These are phyloP conservation scores for Leucophenga montana DNA, from an alignment of 2,888 invertebrate species.

Conservation along the genomic window DNA sequence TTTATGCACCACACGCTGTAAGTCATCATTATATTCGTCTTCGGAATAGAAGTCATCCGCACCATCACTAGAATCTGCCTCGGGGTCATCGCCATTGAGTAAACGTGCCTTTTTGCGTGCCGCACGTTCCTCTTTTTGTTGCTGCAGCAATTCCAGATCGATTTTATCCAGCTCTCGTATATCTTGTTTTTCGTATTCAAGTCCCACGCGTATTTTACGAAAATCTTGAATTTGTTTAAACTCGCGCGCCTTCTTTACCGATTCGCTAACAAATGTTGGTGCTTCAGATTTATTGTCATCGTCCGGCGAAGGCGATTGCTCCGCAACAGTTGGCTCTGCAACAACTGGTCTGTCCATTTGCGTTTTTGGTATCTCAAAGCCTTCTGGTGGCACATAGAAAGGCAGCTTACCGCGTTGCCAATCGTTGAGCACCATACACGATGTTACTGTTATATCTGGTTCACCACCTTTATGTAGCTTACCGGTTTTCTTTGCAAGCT, in stretches of 20 bases:
- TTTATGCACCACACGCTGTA: conserved; percentile 69
- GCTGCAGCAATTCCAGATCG: conserved; percentile 77
- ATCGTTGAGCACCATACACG: conserved; percentile 97
- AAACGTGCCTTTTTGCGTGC: conserved; percentile 63
- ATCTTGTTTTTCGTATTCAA: conserved; percentile 80
- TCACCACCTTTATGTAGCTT: conserved; percentile 97
- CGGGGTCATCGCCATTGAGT: conserved; percentile 62
- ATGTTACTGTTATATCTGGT: conserved; percentile 89
- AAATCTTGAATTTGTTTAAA: conserved; percentile 82
- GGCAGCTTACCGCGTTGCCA: conserved; percentile 98
- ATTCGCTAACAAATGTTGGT: conserved; percentile 71
- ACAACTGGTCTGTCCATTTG: conserved; percentile 61
- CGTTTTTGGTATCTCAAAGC: conserved; percentile 82
- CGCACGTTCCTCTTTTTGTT: conserved; percentile 71
- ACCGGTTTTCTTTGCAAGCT: conserved; percentile 88
- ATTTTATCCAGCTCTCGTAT: conserved; percentile 72
- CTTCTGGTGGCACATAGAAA: conserved; percentile 92
- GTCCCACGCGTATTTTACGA: conserved; percentile 83
- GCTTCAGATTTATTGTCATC: conserved; percentile 66
- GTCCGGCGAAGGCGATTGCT: conserved; percentile 36
- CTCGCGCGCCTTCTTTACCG: conserved; percentile 73
- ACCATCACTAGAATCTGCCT: conserved; percentile 77
- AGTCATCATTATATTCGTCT: conserved; percentile 76
- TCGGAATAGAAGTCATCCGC: conserved; percentile 81
- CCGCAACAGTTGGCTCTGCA: conserved; percentile 53